These are phyloP conservation scores for Stenodema calcarata DNA, from an alignment of 2,888 invertebrate genomes.

Conservation along the genomic window DNA sequence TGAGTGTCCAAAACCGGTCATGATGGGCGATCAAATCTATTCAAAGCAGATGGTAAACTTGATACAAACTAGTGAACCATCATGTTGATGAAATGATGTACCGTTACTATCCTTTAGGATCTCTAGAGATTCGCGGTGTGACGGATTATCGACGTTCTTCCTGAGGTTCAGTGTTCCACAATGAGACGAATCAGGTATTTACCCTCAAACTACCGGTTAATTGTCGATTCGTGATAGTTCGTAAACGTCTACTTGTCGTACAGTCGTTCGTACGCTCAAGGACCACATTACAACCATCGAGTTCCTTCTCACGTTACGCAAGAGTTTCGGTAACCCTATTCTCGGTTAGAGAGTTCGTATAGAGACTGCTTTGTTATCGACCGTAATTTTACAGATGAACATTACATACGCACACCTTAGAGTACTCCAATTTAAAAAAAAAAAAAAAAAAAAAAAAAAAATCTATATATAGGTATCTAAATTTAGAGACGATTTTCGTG, in stretches of 20 bases:
- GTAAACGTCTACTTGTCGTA: not conserved
- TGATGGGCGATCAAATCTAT: not conserved
- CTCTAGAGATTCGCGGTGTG: not conserved
- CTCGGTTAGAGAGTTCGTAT: too few relatives aligned
- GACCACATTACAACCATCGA: not conserved
- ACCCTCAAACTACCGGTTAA: conserved; percentile 4
- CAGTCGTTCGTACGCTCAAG: not conserved
- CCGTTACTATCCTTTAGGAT: not conserved
- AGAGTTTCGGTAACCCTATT: too few relatives aligned
- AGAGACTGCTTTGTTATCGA: too few relatives aligned
- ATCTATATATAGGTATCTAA: too few relatives aligned
- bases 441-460: too few relatives aligned
- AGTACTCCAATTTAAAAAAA: too few relatives aligned
- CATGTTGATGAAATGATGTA: not conserved
- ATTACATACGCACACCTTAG: too few relatives aligned
- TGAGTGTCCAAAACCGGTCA: not conserved
- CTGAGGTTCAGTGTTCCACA: not conserved
- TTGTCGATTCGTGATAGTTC: not conserved
- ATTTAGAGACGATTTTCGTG: too few relatives aligned
- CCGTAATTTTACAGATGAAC: too few relatives aligned
- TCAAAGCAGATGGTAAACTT: not conserved
- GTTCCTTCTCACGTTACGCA: too few relatives aligned
- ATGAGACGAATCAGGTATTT: conserved; percentile 7
- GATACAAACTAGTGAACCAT: not conserved
- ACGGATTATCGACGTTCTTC: not conserved